phyloP scores from a whole-genome alignment of 2,888 invertebrate genomes.

The Tridacna gigas region DNA sequence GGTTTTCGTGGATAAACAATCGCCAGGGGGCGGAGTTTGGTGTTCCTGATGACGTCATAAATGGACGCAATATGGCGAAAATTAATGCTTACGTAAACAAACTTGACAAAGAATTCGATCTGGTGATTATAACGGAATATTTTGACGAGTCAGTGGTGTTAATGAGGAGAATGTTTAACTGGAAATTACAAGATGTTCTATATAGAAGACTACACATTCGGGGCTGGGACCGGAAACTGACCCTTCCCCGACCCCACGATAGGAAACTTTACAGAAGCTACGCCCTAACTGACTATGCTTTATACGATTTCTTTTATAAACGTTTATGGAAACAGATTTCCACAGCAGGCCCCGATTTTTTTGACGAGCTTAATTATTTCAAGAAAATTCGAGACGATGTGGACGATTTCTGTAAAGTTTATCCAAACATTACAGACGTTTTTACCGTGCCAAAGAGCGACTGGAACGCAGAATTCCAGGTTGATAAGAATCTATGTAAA shows the following conservation, averaged over 20 bases:
- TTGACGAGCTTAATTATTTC: constrained; percentile 63
- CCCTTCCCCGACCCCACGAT: constrained; percentile 56
- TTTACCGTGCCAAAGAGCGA: constrained; percentile 37
- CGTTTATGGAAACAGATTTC: constrained; percentile 62
- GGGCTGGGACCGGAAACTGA: constrained; percentile 61
- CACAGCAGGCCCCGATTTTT: constrained; percentile 58
- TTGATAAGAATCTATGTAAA: constrained; percentile 53
- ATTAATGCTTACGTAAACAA: constrained; percentile 64
- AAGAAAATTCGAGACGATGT: constrained; percentile 63
- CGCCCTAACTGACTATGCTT: constrained; percentile 62
- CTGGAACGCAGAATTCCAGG: constrained; percentile 44
- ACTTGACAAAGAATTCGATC: constrained; percentile 68
- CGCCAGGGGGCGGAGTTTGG: constrained; percentile 69
- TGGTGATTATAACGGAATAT: constrained; percentile 73
- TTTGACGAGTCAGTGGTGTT: constrained; percentile 75
- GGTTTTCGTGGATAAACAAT: constrained; percentile 65
- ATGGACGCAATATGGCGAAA: constrained; percentile 39
- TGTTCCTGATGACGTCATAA: constrained; percentile 60
- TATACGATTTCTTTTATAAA: constrained; percentile 66
- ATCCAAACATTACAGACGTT: constrained; percentile 52
- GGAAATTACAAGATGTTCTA: constrained; percentile 70
- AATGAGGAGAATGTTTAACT: constrained; percentile 68
- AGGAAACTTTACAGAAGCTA: constrained; percentile 50
- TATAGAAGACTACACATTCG: constrained; percentile 64
- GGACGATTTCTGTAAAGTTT: constrained; percentile 62